phyloP scores from a whole-genome alignment of 2,888 invertebrate genomes.

The Agonum fuliginosum region DNA sequence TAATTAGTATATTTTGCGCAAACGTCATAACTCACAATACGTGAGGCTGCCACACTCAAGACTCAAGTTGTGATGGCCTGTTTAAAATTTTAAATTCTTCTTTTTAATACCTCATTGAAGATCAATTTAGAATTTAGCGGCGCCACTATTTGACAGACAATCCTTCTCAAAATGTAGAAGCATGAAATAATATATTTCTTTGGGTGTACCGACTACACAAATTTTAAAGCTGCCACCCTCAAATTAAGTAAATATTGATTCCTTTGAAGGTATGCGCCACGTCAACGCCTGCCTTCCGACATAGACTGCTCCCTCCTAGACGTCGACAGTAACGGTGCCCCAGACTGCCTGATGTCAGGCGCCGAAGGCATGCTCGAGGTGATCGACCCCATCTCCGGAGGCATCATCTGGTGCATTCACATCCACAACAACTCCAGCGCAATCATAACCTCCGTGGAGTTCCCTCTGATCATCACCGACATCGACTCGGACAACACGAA shows the following conservation, averaged over 20 bases:
- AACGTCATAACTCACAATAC: too few relatives aligned
- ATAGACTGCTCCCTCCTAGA: constrained; percentile 85
- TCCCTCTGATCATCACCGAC: constrained; percentile 84
- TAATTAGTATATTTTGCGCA: too few relatives aligned
- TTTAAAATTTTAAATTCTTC: too few relatives aligned
- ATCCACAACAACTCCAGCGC: constrained; percentile 74
- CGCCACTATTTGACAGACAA: too few relatives aligned
- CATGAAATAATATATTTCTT: too few relatives aligned
- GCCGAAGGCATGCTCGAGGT: constrained; percentile 79
- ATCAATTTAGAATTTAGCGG: too few relatives aligned
- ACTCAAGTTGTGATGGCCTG: too few relatives aligned
- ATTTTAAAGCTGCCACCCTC: too few relatives aligned
- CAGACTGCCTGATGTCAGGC: constrained; percentile 85
- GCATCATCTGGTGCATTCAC: constrained; percentile 78
- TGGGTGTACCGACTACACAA: too few relatives aligned
- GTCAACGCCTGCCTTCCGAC: constrained; percentile 81
- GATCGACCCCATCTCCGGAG: constrained; percentile 78
- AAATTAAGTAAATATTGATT: background rate
- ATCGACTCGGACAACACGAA: constrained; percentile 82
- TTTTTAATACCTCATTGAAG: too few relatives aligned
- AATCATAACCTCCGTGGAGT: constrained; percentile 78
- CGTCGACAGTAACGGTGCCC: constrained; percentile 81
- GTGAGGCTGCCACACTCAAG: too few relatives aligned
- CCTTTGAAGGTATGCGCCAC: constrained; percentile 86
- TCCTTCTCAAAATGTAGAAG: too few relatives aligned